These are phyloP conservation scores for Cichlasoma orientale DNA, from an alignment of 2,797 vertebrate species.

Conservation along the genomic window DNA sequence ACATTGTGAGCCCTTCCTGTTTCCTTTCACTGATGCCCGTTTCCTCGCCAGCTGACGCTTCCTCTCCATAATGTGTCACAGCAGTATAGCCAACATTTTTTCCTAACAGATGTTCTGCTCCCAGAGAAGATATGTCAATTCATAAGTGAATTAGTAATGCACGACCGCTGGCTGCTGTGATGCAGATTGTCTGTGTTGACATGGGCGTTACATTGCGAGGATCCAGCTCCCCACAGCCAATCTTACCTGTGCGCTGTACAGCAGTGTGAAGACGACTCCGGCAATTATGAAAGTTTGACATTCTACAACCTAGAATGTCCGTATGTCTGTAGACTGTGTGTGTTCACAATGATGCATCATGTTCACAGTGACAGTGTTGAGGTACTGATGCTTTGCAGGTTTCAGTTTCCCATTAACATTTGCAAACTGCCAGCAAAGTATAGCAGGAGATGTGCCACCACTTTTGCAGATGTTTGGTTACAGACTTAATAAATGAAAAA, in stretches of 20 bases:
- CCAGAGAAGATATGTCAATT: background rate
- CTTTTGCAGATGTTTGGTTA: no score
- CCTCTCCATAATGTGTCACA: conserved; percentile 52
- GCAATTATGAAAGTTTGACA: background rate
- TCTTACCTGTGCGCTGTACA: background rate
- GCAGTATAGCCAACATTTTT: conserved; percentile 27
- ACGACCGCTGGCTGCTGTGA: background rate
- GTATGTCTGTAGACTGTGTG: no score
- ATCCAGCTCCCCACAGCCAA: background rate
- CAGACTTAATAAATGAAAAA: no score
- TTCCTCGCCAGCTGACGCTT: conserved; percentile 72
- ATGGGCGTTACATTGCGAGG: background rate
- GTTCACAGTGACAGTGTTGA: background rate
- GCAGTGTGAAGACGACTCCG: background rate
- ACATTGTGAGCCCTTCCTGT: conserved; percentile 55
- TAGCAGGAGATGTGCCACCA: no score
- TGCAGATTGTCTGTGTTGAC: background rate
- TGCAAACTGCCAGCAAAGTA: background rate
- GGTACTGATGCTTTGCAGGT: background rate
- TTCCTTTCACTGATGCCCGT: conserved; percentile 60
- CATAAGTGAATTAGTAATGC: background rate
- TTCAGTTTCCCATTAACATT: background rate
- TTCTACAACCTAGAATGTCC: background rate
- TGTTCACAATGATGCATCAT: no score
- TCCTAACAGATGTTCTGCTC: conserved; percentile 41